Evolutionary conservation across 2,888 invertebrate species (phyloP).

Genomic region (Merodon equestris): DNA sequence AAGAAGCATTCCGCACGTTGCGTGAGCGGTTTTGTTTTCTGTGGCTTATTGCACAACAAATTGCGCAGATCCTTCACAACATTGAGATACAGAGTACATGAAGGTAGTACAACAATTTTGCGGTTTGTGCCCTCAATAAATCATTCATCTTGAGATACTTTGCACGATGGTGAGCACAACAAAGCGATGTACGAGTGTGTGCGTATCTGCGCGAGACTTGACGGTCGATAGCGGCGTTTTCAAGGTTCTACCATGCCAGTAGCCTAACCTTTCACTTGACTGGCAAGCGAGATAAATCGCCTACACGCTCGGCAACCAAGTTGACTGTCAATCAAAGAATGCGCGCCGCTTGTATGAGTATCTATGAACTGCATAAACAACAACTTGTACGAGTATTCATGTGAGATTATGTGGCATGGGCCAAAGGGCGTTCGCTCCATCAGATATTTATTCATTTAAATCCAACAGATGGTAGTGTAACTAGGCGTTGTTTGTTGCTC

Average conservation of each 20-base stretch:
- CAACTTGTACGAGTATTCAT: too few species aligned
- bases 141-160: conserved; percentile 51
- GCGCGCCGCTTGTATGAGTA: conserved; percentile 10
- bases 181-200: conserved; percentile 26
- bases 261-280: conserved; percentile 62
- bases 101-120: conserved; percentile 20
- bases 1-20: conserved; percentile 35
- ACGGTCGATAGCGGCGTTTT: conserved; percentile 40
- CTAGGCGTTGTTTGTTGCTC: too few species aligned
- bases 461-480: too few species aligned
- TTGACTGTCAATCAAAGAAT: conserved; percentile 64
- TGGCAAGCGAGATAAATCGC: conserved; percentile 57
- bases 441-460: conserved; percentile 41
- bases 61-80: conserved; percentile 55
- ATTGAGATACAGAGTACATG: conserved; percentile 25
- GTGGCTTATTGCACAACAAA: conserved; percentile 49
- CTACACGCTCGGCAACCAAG: conserved; percentile 43
- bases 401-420: too few species aligned
- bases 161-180: background rate
- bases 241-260: conserved; percentile 54
- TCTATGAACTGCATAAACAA: background rate
- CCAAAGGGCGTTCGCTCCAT: conserved; percentile 12
- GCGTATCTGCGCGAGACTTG: too few species aligned
- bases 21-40: conserved; percentile 55
- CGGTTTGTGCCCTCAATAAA: conserved; percentile 60